Percentiles rank a stretch among this genome's conserved stretches.
Conservation (phyloP, 2,888 invertebrate species). For the Agrotis clavis region DNA sequence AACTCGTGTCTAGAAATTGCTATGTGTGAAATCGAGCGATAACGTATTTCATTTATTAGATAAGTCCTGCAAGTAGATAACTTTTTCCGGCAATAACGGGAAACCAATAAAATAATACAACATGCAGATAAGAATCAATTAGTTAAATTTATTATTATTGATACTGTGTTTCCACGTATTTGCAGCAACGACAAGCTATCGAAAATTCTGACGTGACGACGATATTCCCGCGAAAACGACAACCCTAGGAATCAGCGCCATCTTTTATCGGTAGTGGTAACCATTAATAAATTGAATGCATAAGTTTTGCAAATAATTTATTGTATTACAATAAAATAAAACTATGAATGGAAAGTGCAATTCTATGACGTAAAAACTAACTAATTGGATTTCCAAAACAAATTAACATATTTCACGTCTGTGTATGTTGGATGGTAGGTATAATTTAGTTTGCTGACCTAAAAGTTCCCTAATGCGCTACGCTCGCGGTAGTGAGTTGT, state of each 20-base stretch:
- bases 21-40: constrained; percentile 28
- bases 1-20: constrained; percentile 28
- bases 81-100: background rate
- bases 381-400: constrained; percentile 24
- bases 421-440: background rate
- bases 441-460: constrained; percentile 38
- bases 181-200: background rate
- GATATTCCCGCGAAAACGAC: constrained; percentile 18
- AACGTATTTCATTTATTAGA: constrained; percentile 18
- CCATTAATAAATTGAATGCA: background rate
- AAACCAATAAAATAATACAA: background rate
- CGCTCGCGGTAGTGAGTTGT: background rate
- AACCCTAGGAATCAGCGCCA: background rate
- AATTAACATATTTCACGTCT: constrained; percentile 18
- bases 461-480: constrained; percentile 16
- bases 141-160: background rate
- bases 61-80: constrained; percentile 16
- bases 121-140: background rate
- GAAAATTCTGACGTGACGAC: background rate
- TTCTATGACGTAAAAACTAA: background rate
- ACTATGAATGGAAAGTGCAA: constrained; percentile 20
- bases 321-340: constrained; percentile 6
- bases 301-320: background rate
- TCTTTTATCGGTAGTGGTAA: background rate
- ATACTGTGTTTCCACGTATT: background rate